phyloP scores from a whole-genome alignment of 2,888 invertebrate genomes.

The Allophyes oxyacanthae region DNA sequence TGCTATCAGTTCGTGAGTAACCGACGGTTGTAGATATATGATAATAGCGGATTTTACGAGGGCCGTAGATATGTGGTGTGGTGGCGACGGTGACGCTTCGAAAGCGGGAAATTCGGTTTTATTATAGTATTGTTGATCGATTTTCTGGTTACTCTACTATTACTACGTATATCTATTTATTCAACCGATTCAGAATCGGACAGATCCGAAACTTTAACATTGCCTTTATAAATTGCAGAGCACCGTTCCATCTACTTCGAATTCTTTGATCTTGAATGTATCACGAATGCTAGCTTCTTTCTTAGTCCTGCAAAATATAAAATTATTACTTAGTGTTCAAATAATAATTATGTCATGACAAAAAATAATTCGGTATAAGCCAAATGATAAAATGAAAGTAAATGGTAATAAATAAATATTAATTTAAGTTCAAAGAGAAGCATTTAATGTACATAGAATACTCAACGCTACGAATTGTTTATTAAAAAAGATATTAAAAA shows the following conservation, averaged over 20 bases:
- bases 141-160: too few relatives aligned
- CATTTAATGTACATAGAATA: not conserved
- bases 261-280: too few relatives aligned
- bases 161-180: too few relatives aligned
- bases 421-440: slow-evolving; percentile 2
- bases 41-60: slow-evolving; percentile 1
- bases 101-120: not conserved
- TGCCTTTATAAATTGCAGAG: too few relatives aligned
- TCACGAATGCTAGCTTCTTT: too few relatives aligned
- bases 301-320: too few relatives aligned
- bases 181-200: too few relatives aligned
- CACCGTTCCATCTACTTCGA: too few relatives aligned
- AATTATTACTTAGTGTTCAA: too few relatives aligned
- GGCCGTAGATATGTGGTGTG: not conserved
- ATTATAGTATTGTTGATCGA: not conserved
- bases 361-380: not conserved
- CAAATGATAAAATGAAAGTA: not conserved
- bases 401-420: not conserved
- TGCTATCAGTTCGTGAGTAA: slow-evolving; percentile 48
- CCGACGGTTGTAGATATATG: slow-evolving; percentile 18
- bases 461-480: not conserved
- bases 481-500: slow-evolving; percentile 5
- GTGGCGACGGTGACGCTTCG: not conserved
- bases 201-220: too few relatives aligned
- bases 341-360: not conserved